phyloP scores from a whole-genome alignment of 1,140 invertebrate species.

The Caenorhabditis brenneri region DNA sequence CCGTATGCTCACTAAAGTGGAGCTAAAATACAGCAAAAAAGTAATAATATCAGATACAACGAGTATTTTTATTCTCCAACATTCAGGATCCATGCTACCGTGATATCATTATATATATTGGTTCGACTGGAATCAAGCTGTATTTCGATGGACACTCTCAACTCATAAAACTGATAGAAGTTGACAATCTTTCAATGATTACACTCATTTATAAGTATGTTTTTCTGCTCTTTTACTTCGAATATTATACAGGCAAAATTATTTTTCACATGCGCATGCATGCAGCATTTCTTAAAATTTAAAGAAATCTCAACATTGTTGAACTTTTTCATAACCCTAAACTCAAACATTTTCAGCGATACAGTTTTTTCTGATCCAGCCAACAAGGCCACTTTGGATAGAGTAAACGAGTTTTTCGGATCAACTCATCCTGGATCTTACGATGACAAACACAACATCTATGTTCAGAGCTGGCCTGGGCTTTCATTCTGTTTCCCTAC shows the following conservation, averaged over 20 bases:
- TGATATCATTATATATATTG: constrained; percentile 66
- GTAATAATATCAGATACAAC: too few relatives aligned
- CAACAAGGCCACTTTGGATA: constrained; percentile 60
- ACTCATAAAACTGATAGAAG: constrained; percentile 66
- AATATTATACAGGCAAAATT: too few relatives aligned
- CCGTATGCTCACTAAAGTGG: constrained; percentile 62
- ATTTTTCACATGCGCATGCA: too few relatives aligned
- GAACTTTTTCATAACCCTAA: not conserved
- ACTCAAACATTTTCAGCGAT: constrained; percentile 53
- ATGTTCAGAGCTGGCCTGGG: constrained; percentile 68
- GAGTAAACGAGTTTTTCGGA: constrained; percentile 67
- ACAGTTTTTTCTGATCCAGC: constrained; percentile 64
- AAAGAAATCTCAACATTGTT: too few relatives aligned
- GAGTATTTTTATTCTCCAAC: too few relatives aligned
- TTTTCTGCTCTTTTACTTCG: too few relatives aligned
- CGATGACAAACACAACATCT: constrained; percentile 68
- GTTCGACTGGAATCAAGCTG: constrained; percentile 66
- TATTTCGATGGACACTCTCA: constrained; percentile 64
- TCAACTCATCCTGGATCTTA: constrained; percentile 70
- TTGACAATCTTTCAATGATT: constrained; percentile 67
- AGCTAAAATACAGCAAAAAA: constrained; percentile 67
- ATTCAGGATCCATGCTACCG: constrained; percentile 65
- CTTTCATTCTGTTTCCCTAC: constrained; percentile 69
- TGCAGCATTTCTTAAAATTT: too few relatives aligned
- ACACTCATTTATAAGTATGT: constrained; percentile 57